These are phyloP conservation scores for Limnephilus marmoratus DNA, from an alignment of 2,888 invertebrate species.

Conservation along the genomic window DNA sequence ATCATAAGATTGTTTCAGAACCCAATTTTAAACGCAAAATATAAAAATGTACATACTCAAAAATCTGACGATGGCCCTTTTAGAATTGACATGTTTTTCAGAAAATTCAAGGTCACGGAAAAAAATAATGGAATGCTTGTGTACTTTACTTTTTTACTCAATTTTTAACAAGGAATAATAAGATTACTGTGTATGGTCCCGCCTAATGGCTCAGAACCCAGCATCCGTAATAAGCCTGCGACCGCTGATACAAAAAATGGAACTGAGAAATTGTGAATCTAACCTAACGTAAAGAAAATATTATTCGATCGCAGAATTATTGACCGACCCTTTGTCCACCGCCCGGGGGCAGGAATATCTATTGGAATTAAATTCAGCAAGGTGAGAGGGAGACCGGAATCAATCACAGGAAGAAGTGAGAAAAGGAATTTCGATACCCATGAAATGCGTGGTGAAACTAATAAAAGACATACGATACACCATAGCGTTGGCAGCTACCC, in stretches of 20 bases:
- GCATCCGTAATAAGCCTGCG: neutral
- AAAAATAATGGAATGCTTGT: neutral
- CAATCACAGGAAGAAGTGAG: slow-evolving; percentile 6
- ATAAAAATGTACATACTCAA: too few relatives aligned
- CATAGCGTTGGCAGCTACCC: neutral
- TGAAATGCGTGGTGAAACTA: neutral
- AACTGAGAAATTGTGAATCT: slow-evolving; percentile 33
- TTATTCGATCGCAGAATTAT: slow-evolving; percentile 7
- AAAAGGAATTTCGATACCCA: slow-evolving; percentile 23
- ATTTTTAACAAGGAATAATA: neutral
- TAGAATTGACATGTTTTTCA: neutral
- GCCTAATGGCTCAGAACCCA: neutral
- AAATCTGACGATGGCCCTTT: too few relatives aligned
- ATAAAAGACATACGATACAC: neutral
- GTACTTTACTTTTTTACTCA: neutral
- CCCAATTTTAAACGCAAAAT: too few relatives aligned
- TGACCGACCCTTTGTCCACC: neutral
- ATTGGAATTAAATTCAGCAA: slow-evolving; percentile 28
- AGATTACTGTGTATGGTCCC: neutral
- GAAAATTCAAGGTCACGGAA: neutral
- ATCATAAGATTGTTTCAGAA: too few relatives aligned
- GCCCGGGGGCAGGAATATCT: neutral
- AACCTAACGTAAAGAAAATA: neutral
- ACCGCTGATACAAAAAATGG: neutral
- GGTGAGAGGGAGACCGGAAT: neutral